A percentile compares a stretch with the other conserved stretches of the same genome.
These are phyloP conservation scores for Hetaerina titia DNA, from an alignment of 2,888 invertebrate species.

Conservation along the genomic window DNA sequence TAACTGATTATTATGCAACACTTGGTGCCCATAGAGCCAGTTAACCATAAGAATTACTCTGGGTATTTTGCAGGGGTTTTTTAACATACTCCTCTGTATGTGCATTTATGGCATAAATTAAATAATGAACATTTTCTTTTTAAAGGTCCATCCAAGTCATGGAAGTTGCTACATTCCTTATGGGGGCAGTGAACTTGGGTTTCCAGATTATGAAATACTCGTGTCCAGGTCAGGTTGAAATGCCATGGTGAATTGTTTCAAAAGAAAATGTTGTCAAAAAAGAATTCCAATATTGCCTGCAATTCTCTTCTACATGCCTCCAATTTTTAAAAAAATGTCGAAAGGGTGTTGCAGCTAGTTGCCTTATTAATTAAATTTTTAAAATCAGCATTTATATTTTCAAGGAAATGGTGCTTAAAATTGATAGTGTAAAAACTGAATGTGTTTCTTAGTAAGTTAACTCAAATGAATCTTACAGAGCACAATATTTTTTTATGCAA, in stretches of 20 bases:
- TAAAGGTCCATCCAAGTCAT: slow-evolving; percentile 87
- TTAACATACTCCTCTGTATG: too few species aligned
- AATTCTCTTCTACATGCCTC: not conserved
- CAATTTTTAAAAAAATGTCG: not conserved
- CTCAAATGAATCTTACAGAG: not conserved
- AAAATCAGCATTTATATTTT: slow-evolving; percentile 41
- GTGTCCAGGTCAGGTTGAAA: slow-evolving; percentile 73
- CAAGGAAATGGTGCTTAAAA: slow-evolving; percentile 45
- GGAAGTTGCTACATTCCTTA: slow-evolving; percentile 91
- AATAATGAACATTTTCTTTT: slow-evolving; percentile 1
- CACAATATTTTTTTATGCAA: not conserved
- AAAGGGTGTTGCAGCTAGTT: slow-evolving; percentile 53
- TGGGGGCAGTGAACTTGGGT: slow-evolving; percentile 88
- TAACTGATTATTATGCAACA: too few species aligned
- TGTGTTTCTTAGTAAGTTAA: not conserved
- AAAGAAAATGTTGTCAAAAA: not conserved
- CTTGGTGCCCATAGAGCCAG: too few species aligned
- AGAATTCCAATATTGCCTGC: not conserved
- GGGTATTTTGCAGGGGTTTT: too few species aligned
- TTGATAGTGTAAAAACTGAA: not conserved
- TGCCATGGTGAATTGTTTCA: not conserved
- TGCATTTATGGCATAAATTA: not conserved
- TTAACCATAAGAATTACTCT: too few species aligned
- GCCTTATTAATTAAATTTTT: slow-evolving; percentile 37
- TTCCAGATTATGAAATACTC: slow-evolving; percentile 90